Conservation (phyloP, 1,140 invertebrate species). For the Phenacoccus solenopsis region DNA sequence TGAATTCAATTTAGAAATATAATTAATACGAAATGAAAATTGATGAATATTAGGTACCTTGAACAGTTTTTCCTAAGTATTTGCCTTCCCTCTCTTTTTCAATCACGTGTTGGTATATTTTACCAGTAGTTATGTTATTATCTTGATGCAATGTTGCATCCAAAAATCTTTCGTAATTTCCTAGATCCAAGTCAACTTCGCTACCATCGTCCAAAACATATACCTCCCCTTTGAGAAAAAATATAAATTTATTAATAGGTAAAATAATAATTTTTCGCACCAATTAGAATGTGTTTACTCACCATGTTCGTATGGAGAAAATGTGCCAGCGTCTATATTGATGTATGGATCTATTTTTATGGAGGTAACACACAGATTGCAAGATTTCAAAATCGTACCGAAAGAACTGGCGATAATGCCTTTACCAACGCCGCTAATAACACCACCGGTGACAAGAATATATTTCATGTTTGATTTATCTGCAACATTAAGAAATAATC, state of each 20-base stretch:
- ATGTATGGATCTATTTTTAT: conserved; percentile 99
- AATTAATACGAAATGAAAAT: conserved; percentile 15
- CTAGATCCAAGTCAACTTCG: conserved; percentile 97
- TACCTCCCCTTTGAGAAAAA: conserved; percentile 70
- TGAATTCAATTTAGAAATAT: too few relatives aligned
- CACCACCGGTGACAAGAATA: conserved; percentile 92
- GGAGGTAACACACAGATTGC: conserved; percentile 82
- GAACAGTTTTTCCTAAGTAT: conserved; percentile 97
- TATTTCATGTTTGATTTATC: conserved; percentile 64
- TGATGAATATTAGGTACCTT: conserved; percentile 70
- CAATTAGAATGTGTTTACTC: conserved; percentile 30
- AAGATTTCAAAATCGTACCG: conserved; percentile 86
- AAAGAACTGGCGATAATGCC: conserved; percentile 93
- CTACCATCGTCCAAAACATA: conserved; percentile 98
- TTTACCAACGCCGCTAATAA: conserved; percentile 96
- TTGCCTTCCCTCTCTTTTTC: conserved; percentile 84
- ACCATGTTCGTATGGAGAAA: conserved; percentile 98
- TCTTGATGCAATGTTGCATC: conserved; percentile 88
- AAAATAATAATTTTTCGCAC: conserved; percentile 23
- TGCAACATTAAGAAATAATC: too few relatives aligned
- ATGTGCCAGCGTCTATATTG: conserved; percentile 97
- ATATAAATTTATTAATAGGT: conserved; percentile 26
- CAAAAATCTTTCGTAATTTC: conserved; percentile 97
- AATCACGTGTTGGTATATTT: conserved; percentile 94
- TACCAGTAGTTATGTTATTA: conserved; percentile 99